Base-by-base conservation (phyloP, 1,140 invertebrate species). In the Drosophila melanica region DNA sequence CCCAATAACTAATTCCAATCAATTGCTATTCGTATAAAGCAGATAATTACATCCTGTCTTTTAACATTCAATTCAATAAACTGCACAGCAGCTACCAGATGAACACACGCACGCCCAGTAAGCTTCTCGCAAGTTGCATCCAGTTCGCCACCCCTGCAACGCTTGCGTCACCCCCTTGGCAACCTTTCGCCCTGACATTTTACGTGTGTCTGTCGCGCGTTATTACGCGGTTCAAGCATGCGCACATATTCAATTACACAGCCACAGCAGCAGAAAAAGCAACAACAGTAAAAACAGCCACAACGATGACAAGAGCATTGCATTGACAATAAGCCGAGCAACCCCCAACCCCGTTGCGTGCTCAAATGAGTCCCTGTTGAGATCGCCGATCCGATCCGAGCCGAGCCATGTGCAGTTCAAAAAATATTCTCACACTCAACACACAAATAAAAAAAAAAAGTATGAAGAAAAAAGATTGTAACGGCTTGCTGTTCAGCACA, bases 211-310 rank as follows among this genome's bases (percentile, higher is more conserved):
- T 47, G 70, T 78, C 81, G 71, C 75, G 79, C 72, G 79, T 79
- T 82, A 62, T 45, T 59, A 58, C 70, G 82, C 84, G 79, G 75
- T 75, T 58, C 82, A 77, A 62, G 79, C 79, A 82, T 89, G 84
- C 79, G 79, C 79, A 86, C 77, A 86, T 84, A 84, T 86, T 86
- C 82, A 86, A 86, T 86, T 86, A 81, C 81, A 86, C 67, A 73
- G 44, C 68, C 48, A 42, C 78, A 68, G 20, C 67, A 60, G 11
- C 60, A 39, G 45, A 41, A 50, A 39, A 48, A 51, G 7, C 47
- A 60, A 27, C 41, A 72, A 23, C 63, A 65, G 41, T 75, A 60
- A 23, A 41, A 75, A 30, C 48, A 51, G 33, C 72, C 57, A 42
- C 54, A 62, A 35, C 44, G 50, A 70, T 65, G 63, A 69, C 65